Evolutionary conservation across 2,888 invertebrate genomes (phyloP).

Genomic region (Aquatica leii): DNA sequence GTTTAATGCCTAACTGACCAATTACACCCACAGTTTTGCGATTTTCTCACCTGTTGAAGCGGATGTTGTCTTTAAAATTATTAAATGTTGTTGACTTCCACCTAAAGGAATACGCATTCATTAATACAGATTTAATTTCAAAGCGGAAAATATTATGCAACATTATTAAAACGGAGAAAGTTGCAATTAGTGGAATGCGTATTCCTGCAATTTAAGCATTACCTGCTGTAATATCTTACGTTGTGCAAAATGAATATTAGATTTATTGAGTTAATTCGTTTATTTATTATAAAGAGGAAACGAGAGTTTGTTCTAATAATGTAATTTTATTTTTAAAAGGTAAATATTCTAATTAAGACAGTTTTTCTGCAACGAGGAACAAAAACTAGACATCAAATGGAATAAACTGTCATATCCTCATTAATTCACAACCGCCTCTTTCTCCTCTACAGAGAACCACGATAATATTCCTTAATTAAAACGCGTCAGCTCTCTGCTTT

Average conservation of each 20-base stretch:
- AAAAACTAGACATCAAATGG: constrained; percentile 32
- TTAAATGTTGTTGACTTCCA: not conserved
- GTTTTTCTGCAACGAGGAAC: constrained; percentile 11
- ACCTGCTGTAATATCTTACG: too few relatives aligned
- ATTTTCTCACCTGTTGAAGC: constrained; percentile 13
- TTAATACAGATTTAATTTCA: too few relatives aligned
- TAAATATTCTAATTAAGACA: constrained; percentile 8
- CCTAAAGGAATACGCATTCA: not conserved
- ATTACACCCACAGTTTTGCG: constrained; percentile 17
- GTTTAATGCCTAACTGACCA: not conserved
- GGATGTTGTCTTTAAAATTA: constrained; percentile 7
- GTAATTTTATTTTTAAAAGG: not conserved
- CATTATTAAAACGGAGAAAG: not conserved
- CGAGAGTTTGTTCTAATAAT: too few relatives aligned
- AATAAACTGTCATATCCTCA: constrained; percentile 53
- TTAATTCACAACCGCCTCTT: constrained; percentile 40
- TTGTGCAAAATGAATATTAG: too few relatives aligned
- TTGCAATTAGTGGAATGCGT: not conserved
- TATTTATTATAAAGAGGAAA: too few relatives aligned
- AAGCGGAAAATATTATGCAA: constrained; percentile 1
- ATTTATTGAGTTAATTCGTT: too few relatives aligned
- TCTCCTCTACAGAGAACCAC: constrained; percentile 19
- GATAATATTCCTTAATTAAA: constrained; percentile 31
- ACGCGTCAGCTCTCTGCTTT: constrained; percentile 32
- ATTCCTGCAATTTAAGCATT: too few relatives aligned